These are phyloP conservation scores for Phenganax stokvisi DNA, from an alignment of 92 coral and sea anemone species.

Conservation along the genomic window DNA sequence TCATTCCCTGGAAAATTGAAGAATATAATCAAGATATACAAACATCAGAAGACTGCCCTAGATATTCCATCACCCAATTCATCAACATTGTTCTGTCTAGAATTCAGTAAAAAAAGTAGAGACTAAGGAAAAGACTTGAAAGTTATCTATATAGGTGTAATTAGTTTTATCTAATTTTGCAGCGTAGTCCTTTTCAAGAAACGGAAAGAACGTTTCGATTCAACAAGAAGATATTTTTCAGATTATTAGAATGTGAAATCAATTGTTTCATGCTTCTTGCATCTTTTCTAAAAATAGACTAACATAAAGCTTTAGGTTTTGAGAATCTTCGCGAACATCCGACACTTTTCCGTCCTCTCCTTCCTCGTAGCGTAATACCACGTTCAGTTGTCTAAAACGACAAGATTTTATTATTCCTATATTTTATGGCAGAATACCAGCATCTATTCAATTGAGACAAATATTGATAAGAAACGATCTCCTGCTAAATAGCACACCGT, in stretches of 20 bases:
- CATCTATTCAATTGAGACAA: not conserved
- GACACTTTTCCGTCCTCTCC: constrained; percentile 15
- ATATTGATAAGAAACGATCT: not conserved
- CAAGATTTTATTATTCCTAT: not conserved
- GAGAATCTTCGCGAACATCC: not conserved
- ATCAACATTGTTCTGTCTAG: no score
- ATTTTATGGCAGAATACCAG: not conserved
- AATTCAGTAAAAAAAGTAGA: no score
- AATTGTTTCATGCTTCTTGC: not conserved
- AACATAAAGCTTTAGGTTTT: not conserved
- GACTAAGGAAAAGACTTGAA: no score
- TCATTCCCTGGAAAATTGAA: not conserved
- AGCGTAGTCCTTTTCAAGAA: no score
- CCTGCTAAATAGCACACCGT: not conserved
- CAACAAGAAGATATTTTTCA: not conserved
- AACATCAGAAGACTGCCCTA: no score
- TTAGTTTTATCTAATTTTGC: no score
- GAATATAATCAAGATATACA: not conserved
- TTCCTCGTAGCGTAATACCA: constrained; percentile 6
- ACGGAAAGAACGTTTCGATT: no score
- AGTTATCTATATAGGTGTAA: no score
- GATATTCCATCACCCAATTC: no score
- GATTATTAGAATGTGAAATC: not conserved
- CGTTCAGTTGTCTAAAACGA: not conserved
- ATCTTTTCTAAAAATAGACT: not conserved